A percentile compares a stretch with the other conserved stretches of the same genome.
Conservation (phyloP, 2,113 vertebrate species). For the Pelobates fuscus region DNA sequence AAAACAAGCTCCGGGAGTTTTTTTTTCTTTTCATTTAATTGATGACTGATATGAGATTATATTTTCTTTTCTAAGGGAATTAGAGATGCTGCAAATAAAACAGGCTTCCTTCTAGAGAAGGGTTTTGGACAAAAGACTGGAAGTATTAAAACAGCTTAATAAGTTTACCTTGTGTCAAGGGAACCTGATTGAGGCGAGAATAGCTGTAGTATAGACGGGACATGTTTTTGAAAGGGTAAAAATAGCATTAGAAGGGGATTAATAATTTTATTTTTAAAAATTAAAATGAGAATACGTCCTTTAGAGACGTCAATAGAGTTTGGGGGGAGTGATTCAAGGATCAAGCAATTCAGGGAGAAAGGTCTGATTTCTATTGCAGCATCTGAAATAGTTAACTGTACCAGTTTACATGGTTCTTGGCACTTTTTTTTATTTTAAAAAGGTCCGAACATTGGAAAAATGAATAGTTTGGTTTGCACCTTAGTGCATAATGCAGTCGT, state of each 20-base stretch:
- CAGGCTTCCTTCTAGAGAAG: conserved; percentile 38
- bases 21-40: conserved; percentile 14
- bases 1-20: conserved; percentile 33
- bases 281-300: conserved; percentile 59
- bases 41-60: conserved; percentile 17
- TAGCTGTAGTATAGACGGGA: conserved; percentile 34
- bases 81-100: conserved; percentile 20
- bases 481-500: too few species aligned
- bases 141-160: conserved; percentile 53
- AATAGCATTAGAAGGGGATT: conserved; percentile 45
- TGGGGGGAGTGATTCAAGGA: conserved; percentile 48
- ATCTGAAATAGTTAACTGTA: neutral
- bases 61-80: conserved; percentile 42
- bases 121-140: conserved; percentile 41
- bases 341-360: conserved; percentile 24
- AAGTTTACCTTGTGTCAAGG: conserved; percentile 84
- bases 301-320: conserved; percentile 54
- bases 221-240: conserved; percentile 49
- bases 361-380: neutral
- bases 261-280: conserved; percentile 69
- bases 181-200: conserved; percentile 62
- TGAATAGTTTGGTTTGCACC: too few species aligned
- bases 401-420: too few species aligned
- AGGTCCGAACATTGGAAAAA: too few species aligned
- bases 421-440: too few species aligned